Conservation (phyloP, 2,888 invertebrate genomes). For the Dascillus cervinus region DNA sequence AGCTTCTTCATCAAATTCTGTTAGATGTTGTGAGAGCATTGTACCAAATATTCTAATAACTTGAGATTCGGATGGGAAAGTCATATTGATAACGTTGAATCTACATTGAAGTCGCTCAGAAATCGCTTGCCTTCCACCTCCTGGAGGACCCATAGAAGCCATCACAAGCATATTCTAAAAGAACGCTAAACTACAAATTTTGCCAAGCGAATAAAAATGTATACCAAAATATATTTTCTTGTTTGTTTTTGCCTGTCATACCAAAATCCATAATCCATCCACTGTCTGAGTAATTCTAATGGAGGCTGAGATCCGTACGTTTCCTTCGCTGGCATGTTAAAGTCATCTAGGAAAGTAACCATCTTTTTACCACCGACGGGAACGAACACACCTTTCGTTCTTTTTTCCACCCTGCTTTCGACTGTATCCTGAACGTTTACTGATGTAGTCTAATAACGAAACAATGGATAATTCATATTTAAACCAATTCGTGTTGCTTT, state of each 20-base stretch:
- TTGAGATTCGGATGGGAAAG: slow-evolving; percentile 73
- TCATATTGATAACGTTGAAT: slow-evolving; percentile 70
- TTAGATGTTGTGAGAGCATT: slow-evolving; percentile 72
- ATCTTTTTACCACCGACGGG: slow-evolving; percentile 77
- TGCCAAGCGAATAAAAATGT: slow-evolving; percentile 2
- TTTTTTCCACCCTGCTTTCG: slow-evolving; percentile 78
- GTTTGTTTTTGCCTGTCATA: slow-evolving; percentile 75
- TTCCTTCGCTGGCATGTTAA: slow-evolving; percentile 89
- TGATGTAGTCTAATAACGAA: slow-evolving; percentile 59
- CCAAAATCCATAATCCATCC: slow-evolving; percentile 89
- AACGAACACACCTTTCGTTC: slow-evolving; percentile 76
- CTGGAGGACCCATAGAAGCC: slow-evolving; percentile 80
- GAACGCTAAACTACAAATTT: slow-evolving; percentile 2
- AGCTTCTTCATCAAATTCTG: slow-evolving; percentile 72
- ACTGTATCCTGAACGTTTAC: slow-evolving; percentile 78
- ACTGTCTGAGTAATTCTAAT: slow-evolving; percentile 73
- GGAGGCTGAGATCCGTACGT: slow-evolving; percentile 85
- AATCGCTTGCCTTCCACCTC: slow-evolving; percentile 75
- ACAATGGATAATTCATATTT: neutral
- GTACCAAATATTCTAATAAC: slow-evolving; percentile 76
- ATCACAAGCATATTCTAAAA: slow-evolving; percentile 67
- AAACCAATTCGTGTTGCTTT: slow-evolving; percentile 7
- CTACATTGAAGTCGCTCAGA: slow-evolving; percentile 70
- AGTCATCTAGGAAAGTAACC: slow-evolving; percentile 84
- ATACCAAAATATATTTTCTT: slow-evolving; percentile 64